Conservation (phyloP, 2,888 invertebrate species). For the Hirtodrosophila cameraria region DNA sequence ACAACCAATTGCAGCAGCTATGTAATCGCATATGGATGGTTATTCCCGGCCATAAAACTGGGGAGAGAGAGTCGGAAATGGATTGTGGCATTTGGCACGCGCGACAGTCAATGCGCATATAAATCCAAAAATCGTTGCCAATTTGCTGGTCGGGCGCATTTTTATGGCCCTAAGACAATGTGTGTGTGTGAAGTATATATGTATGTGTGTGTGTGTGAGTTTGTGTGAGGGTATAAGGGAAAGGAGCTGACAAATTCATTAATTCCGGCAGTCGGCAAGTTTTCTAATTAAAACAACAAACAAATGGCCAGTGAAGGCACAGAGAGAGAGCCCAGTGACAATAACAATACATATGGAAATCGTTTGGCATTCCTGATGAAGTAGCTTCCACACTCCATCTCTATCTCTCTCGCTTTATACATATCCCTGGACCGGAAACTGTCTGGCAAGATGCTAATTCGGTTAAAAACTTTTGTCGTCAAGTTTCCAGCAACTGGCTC, state of each 20-base stretch:
- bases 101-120: constrained; percentile 54
- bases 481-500: constrained; percentile 67
- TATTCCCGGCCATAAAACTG: constrained; percentile 29
- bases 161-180: constrained; percentile 47
- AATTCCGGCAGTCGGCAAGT: constrained; percentile 72
- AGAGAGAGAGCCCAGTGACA: constrained; percentile 26
- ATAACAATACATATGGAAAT: constrained; percentile 78
- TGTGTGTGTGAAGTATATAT: not conserved
- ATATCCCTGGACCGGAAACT: constrained; percentile 67
- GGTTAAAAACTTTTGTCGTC: constrained; percentile 78
- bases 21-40: constrained; percentile 35
- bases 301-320: constrained; percentile 62
- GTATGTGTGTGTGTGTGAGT: not conserved
- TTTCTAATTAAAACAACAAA: constrained; percentile 80
- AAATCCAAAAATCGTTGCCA: constrained; percentile 50
- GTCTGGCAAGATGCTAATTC: constrained; percentile 79
- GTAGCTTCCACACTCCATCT: not conserved
- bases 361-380: constrained; percentile 25
- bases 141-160: constrained; percentile 63
- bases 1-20: constrained; percentile 14
- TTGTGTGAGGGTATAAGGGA: not conserved
- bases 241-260: constrained; percentile 61
- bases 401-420: constrained; percentile 1
- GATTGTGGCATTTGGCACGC: constrained; percentile 70
- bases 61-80: constrained; percentile 33